phyloP scores from a whole-genome alignment of 1,140 invertebrate genomes.

The Philotrypesis tridentata region DNA sequence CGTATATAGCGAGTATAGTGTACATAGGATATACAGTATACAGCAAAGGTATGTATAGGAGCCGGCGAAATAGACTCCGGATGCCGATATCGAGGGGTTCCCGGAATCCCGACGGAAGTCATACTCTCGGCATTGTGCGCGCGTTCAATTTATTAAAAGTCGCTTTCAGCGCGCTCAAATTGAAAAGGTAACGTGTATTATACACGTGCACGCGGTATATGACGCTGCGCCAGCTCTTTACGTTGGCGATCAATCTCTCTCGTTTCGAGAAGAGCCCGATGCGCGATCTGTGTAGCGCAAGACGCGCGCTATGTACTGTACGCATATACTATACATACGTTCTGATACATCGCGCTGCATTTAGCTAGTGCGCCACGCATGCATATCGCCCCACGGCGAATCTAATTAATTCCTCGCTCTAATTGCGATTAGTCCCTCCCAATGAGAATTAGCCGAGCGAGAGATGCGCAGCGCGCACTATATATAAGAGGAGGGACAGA shows the following conservation, averaged over 20 bases:
- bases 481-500: neutral
- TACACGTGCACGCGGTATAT: too few relatives aligned
- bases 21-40: too few relatives aligned
- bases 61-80: neutral
- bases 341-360: too few relatives aligned
- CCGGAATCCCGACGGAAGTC: neutral
- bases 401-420: slow-evolving; percentile 48
- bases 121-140: neutral
- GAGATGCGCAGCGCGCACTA: neutral
- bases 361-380: too few relatives aligned
- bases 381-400: slow-evolving; percentile 10
- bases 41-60: too few relatives aligned
- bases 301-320: too few relatives aligned
- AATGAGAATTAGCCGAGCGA: neutral
- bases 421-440: slow-evolving; percentile 34
- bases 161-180: neutral
- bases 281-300: too few relatives aligned
- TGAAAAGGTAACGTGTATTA: neutral
- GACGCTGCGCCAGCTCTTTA: neutral
- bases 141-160: neutral
- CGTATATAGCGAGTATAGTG: too few relatives aligned
- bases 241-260: neutral
- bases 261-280: neutral
- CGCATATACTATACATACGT: too few relatives aligned
- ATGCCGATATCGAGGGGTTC: neutral